Conservation (phyloP, 2,888 invertebrate genomes). For the Hetaerina titia region DNA sequence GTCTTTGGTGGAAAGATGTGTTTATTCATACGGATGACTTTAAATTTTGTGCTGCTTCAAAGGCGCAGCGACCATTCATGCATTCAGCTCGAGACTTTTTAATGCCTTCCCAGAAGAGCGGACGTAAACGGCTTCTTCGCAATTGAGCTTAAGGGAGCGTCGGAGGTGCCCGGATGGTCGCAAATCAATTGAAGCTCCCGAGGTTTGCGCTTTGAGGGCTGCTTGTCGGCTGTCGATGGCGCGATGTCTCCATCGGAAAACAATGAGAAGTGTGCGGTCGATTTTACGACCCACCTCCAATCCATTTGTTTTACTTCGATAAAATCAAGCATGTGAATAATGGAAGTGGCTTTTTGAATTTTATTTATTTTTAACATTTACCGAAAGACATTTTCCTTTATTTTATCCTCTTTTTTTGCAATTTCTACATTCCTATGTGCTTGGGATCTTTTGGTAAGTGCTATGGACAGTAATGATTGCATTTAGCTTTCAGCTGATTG, state of each 20-base stretch:
- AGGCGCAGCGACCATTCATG: not conserved
- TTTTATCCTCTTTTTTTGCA: too few relatives aligned
- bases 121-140: slow-evolving; percentile 9
- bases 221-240: not conserved
- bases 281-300: not conserved
- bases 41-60: not conserved
- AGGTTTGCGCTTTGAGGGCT: not conserved
- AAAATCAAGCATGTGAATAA: not conserved
- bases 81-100: not conserved
- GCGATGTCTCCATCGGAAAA: not conserved
- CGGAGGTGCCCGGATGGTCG: not conserved
- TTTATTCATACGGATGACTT: not conserved
- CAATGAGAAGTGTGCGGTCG: not conserved
- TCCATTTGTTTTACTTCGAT: not conserved
- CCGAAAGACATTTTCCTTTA: too few relatives aligned
- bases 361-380: too few relatives aligned
- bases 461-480: too few relatives aligned
- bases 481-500: too few relatives aligned
- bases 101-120: slow-evolving; percentile 7
- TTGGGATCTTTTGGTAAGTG: too few relatives aligned
- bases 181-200: slow-evolving; percentile 18
- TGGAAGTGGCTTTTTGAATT: not conserved
- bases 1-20: not conserved
- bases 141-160: not conserved
- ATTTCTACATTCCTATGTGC: too few relatives aligned